Evolutionary conservation across 2,888 invertebrate genomes (phyloP).

Genomic region (Nasonovia ribisnigri): DNA sequence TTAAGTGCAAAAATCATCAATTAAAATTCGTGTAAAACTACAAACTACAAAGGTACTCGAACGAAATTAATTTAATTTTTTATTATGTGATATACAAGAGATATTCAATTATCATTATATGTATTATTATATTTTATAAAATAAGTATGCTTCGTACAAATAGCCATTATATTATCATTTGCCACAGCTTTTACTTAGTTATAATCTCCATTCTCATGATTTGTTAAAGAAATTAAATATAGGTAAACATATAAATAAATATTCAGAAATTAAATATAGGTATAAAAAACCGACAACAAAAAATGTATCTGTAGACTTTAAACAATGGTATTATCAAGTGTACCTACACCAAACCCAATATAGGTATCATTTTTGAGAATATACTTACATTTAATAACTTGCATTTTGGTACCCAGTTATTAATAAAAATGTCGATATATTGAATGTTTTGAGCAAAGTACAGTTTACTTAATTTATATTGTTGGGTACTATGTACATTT

Average conservation of each 20-base stretch:
- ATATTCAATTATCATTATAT: background rate
- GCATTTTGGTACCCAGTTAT: background rate
- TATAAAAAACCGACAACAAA: background rate
- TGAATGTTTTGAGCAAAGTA: background rate
- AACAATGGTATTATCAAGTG: too few relatives aligned
- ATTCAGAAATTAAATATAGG: background rate
- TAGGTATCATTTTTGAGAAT: background rate
- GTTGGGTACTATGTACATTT: background rate
- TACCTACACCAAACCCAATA: background rate
- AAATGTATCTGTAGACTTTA: background rate
- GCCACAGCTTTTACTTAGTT: background rate
- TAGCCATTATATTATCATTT: background rate
- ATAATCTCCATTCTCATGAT: background rate
- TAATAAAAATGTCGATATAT: background rate
- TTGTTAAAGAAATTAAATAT: background rate
- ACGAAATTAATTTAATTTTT: background rate
- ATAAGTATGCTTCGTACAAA: background rate
- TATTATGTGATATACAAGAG: background rate
- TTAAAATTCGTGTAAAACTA: background rate
- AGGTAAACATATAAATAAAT: background rate
- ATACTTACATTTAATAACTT: background rate
- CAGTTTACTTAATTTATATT: background rate
- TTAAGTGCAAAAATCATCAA: background rate
- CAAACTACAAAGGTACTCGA: background rate
- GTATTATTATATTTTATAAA: background rate